phyloP scores from a whole-genome alignment of 2,797 vertebrate genomes.

The Neopelma chrysocephalum region DNA sequence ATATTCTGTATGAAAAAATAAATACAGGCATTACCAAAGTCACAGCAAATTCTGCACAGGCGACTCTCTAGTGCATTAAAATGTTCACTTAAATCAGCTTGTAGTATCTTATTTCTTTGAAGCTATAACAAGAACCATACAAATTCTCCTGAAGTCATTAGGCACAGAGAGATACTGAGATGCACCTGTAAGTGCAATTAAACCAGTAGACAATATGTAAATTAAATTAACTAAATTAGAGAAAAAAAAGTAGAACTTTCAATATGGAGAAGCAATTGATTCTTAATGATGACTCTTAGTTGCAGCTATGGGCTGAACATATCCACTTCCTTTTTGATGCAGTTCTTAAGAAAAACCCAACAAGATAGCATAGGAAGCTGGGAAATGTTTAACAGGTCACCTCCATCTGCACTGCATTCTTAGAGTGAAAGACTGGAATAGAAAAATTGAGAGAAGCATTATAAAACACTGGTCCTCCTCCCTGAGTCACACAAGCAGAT shows the following conservation, averaged over 20 bases:
- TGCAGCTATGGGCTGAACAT: neutral
- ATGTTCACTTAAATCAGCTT: slow-evolving; percentile 3
- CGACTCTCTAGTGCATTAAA: neutral
- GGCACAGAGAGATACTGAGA: neutral
- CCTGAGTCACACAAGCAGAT: neutral
- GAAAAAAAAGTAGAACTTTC: neutral
- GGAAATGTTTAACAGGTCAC: neutral
- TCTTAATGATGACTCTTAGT: neutral
- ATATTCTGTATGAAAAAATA: neutral
- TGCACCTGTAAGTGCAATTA: neutral
- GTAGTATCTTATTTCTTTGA: neutral
- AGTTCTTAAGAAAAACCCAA: neutral
- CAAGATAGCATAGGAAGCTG: neutral
- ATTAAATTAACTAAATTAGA: neutral
- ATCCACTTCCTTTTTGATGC: neutral
- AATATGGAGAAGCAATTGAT: neutral
- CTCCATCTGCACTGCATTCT: neutral
- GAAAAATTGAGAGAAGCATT: neutral
- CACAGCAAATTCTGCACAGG: neutral
- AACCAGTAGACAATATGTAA: neutral
- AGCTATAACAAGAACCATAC: neutral
- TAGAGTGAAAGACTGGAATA: neutral
- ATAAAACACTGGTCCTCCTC: neutral
- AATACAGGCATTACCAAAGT: neutral
- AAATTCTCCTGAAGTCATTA: neutral